Conservation (phyloP, 1,140 invertebrate species). For the Ceratosolen fusciceps region DNA sequence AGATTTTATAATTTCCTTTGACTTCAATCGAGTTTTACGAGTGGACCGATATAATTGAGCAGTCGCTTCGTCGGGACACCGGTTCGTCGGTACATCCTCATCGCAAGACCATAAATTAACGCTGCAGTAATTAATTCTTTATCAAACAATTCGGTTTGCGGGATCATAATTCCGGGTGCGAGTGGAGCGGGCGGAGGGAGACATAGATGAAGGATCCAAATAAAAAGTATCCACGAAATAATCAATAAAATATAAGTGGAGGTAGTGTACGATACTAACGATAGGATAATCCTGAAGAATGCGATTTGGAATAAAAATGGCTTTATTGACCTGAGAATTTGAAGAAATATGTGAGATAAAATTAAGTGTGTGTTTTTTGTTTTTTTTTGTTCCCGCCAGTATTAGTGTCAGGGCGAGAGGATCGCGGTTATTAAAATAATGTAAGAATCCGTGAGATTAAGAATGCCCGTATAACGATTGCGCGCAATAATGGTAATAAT, state of each 20-base stretch:
- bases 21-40: conserved; percentile 15
- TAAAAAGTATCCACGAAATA: conserved; percentile 6
- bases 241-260: background rate
- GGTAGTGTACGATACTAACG: background rate
- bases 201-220: background rate
- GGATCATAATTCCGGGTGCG: too few relatives aligned
- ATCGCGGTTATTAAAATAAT: too few relatives aligned
- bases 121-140: conserved; percentile 32
- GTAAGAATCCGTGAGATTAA: too few relatives aligned
- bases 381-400: too few relatives aligned
- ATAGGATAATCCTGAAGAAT: background rate
- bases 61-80: background rate
- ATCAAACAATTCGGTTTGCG: too few relatives aligned
- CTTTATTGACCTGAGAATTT: background rate
- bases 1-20: conserved; percentile 8
- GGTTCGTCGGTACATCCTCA: conserved; percentile 25
- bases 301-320: background rate
- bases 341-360: too few relatives aligned
- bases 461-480: too few relatives aligned
- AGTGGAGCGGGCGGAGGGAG: too few relatives aligned
- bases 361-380: too few relatives aligned
- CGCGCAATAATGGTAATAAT: too few relatives aligned
- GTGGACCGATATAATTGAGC: background rate
- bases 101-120: conserved; percentile 25
- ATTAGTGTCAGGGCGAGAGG: too few relatives aligned